Evolutionary conservation across 2,113 vertebrate species (phyloP).

Genomic region (Zapus hudsonius): DNA sequence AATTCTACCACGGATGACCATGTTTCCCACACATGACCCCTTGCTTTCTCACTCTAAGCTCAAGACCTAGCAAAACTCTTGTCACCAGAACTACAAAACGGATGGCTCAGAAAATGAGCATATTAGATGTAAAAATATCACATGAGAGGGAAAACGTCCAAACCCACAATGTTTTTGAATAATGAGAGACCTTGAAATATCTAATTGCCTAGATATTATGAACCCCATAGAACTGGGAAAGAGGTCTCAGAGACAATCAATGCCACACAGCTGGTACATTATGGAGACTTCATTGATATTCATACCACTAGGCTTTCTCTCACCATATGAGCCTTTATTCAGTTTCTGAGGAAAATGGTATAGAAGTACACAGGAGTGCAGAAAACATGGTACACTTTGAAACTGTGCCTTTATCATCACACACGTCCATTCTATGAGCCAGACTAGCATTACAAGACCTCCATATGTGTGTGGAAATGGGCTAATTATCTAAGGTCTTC

Average conservation of each 20-base stretch:
- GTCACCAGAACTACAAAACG: background rate
- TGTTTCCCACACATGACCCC: background rate
- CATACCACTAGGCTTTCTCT: constrained; percentile 8
- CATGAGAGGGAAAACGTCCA: background rate
- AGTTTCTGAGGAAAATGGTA: constrained; percentile 44
- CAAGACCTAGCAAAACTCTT: rapidly evolving
- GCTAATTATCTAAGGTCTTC: background rate
- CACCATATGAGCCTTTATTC: constrained; percentile 21
- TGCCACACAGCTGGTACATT: constrained; percentile 31
- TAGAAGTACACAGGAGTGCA: constrained; percentile 37
- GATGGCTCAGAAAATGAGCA: background rate
- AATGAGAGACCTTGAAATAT: constrained; percentile 15
- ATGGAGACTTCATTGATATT: constrained; percentile 45
- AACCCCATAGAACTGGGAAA: background rate
- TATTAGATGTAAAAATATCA: background rate
- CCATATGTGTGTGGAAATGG: background rate
- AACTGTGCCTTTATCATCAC: background rate
- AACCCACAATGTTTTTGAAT: background rate
- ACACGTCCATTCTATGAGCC: background rate
- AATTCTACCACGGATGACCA: background rate
- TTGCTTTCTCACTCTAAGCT: too few relatives aligned
- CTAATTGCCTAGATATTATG: constrained; percentile 24
- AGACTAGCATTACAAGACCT: background rate
- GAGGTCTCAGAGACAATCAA: constrained; percentile 36
- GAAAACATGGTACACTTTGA: constrained; percentile 6